phyloP scores from a whole-genome alignment of 2,888 invertebrate genomes.

The Aporophyla lueneburgensis region DNA sequence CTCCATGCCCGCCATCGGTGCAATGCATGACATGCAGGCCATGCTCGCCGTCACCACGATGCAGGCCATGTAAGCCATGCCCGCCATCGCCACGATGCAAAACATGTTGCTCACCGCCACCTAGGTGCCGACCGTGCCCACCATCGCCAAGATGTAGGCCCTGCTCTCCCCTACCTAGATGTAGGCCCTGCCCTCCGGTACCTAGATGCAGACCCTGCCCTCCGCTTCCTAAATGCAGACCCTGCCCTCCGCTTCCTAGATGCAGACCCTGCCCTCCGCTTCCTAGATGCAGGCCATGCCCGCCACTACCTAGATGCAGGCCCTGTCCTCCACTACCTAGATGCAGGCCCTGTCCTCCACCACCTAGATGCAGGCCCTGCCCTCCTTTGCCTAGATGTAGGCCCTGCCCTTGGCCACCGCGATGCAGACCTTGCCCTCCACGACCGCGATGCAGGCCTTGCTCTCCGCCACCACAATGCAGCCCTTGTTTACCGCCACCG shows the following conservation, averaged over 20 bases:
- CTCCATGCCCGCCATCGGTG: constrained; percentile 23
- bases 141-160: background rate
- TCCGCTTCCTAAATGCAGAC: background rate
- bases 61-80: constrained; percentile 9
- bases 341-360: constrained; percentile 8
- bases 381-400: constrained; percentile 59
- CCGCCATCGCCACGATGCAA: background rate
- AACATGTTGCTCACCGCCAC: background rate
- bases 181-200: background rate
- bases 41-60: constrained; percentile 1
- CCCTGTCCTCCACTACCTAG: constrained; percentile 11
- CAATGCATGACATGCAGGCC: constrained; percentile 12
- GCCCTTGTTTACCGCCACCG: constrained; percentile 4
- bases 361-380: constrained; percentile 30
- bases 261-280: background rate
- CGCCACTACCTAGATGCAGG: background rate
- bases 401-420: constrained; percentile 11
- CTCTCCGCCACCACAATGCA: background rate
- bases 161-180: background rate
- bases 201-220: background rate
- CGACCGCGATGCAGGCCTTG: constrained; percentile 7
- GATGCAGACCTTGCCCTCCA: background rate
- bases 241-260: background rate
- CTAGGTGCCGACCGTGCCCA: constrained; percentile 61
- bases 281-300: background rate